Evolutionary conservation across 1,140 invertebrate genomes (phyloP), one percentile per base, ranked within the genome.

Genomic region (Patella vulgata): DNA sequence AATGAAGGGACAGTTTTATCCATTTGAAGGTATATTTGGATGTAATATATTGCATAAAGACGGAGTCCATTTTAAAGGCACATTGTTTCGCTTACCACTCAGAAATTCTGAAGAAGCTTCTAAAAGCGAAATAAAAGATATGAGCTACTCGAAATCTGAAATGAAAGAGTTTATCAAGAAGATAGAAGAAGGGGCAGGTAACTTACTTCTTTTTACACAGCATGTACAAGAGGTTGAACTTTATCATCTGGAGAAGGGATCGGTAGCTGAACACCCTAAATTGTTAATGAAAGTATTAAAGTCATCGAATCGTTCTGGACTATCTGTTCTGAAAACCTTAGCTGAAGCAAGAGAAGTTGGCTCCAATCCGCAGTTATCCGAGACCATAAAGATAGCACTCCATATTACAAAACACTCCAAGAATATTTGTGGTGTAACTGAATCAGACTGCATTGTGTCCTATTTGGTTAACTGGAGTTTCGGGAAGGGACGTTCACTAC

Each of bases 201-300:
- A 70, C 40, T 33, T 80, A 8, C 64, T 83, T 0, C 59, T 81
- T 17, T 83, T 83, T 59, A 78, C 77, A 2, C 81, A 82, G 59
- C 78, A 79, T 55, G 74, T 83, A 6, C 57, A 52, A 40, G 56
- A 63, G 50, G 59, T 83, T 30, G 55, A 71, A 56, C 60, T 82
- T 36, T 75, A 73, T 68, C 70, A 79, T 60, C 53, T 81, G 1
- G 42, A 51, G 25, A 33, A 57, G 2, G 58, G 52, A 9, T 46
- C 23, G 12, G 46, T 44, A 17, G 56, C 64, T 6, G 23, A 1
- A n/a, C 56, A 62, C 5, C 33, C 31, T 14, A 12, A 33, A 9
- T 50, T 62, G 3, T 9, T 72, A 30, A 52, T 68, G 19, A 28
- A 50, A 27, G 44, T 63, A 19, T 39, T 11, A 0, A 70, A 70